Conservation (phyloP, 2,797 vertebrate species). For the Coilia nasus region DNA sequence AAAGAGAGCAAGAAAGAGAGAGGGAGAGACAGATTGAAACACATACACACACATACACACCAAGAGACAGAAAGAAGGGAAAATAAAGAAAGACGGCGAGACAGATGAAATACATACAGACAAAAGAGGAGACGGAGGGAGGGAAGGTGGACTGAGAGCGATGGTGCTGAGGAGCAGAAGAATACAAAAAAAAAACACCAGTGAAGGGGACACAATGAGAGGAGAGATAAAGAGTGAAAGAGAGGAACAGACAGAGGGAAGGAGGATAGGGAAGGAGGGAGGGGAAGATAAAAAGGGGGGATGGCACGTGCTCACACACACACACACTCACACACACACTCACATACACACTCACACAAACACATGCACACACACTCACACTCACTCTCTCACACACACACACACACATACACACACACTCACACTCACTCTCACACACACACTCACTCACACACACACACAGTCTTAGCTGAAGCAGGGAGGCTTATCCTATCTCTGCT, state of each 20-base stretch:
- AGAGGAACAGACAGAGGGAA: background rate
- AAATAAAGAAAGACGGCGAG: background rate
- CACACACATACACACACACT: background rate
- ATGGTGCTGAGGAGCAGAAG: background rate
- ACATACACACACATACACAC: conserved; percentile 1
- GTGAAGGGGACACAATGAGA: conserved; percentile 25
- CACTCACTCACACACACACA: conserved; percentile 14
- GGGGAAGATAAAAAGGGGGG: conserved; percentile 42
- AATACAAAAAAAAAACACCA: background rate
- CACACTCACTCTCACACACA: background rate
- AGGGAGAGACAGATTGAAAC: conserved; percentile 29
- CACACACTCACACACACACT: background rate
- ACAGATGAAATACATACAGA: background rate
- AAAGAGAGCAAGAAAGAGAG: conserved; percentile 41
- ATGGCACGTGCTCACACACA: background rate
- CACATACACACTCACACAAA: background rate
- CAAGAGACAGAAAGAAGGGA: background rate
- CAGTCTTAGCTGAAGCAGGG: conserved; percentile 38
- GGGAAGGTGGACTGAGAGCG: background rate
- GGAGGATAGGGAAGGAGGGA: background rate
- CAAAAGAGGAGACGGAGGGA: conserved; percentile 25
- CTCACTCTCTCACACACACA: conserved; percentile 39
- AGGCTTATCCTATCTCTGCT: conserved; percentile 15
- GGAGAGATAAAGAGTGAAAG: background rate
- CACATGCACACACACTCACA: conserved; percentile 12